Evolutionary conservation across 2,888 invertebrate genomes (phyloP).

Genomic region (Amblyjoppa fuscipennis): DNA sequence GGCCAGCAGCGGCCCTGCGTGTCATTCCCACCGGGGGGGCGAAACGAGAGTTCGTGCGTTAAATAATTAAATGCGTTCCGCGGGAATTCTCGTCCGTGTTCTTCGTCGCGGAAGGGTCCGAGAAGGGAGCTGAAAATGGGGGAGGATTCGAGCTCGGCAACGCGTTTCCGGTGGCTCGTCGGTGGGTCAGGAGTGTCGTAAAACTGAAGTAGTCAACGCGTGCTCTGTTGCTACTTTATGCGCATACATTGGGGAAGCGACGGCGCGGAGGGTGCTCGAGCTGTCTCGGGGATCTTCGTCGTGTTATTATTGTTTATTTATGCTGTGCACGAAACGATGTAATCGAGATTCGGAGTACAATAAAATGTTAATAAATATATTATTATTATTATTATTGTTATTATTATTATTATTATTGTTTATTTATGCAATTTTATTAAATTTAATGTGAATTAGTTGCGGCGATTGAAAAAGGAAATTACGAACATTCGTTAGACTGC

Average conservation of each 20-base stretch:
- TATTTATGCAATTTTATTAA: too few relatives aligned
- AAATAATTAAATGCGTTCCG: not conserved
- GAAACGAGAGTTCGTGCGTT: too few relatives aligned
- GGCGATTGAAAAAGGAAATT: too few relatives aligned
- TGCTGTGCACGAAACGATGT: not conserved
- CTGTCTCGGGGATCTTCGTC: not conserved
- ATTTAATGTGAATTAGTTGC: too few relatives aligned
- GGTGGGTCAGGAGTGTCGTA: constrained; percentile 28
- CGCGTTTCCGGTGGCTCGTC: not conserved
- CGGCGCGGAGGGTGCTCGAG: not conserved
- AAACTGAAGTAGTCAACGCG: constrained; percentile 35
- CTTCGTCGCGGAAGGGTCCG: constrained; percentile 82
- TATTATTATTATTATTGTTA: too few relatives aligned
- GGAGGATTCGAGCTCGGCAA: not conserved
- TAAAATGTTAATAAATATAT: too few relatives aligned
- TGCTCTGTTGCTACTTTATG: constrained; percentile 34
- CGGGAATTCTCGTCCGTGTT: not conserved
- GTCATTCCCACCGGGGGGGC: too few relatives aligned
- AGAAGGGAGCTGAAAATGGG: constrained; percentile 73
- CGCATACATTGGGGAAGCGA: constrained; percentile 27
- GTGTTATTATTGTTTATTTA: constrained; percentile 2
- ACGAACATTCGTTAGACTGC: too few relatives aligned
- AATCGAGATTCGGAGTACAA: not conserved
- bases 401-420: too few relatives aligned
- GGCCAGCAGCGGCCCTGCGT: too few relatives aligned